These are phyloP conservation scores for Anisognathus igniventris DNA, from an alignment of 2,797 vertebrate species.

Conservation along the genomic window DNA sequence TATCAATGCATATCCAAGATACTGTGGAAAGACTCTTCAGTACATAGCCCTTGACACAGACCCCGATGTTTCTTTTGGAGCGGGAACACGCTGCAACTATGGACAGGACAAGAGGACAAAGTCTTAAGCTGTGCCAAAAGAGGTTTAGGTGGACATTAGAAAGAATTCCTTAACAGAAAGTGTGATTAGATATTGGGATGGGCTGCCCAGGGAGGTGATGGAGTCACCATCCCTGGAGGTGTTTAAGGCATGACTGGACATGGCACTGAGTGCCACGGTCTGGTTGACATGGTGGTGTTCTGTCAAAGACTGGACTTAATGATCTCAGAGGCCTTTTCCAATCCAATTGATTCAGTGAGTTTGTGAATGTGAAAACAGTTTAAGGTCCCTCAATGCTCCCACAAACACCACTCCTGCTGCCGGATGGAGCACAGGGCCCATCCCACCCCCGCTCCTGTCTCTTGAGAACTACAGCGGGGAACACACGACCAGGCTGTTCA, in stretches of 20 bases:
- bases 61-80: fast-evolving
- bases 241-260: not conserved
- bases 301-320: fast-evolving
- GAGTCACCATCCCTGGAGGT: not conserved
- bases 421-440: fast-evolving
- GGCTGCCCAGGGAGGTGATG: not conserved
- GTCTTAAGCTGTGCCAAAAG: not conserved
- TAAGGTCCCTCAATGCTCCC: fast-evolving
- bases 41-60: not conserved
- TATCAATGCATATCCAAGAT: not conserved
- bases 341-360: not conserved
- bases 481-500: fast-evolving
- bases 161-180: not conserved
- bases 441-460: fast-evolving
- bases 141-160: not conserved
- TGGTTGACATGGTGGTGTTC: fast-evolving
- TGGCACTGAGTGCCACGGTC: fast-evolving
- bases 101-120: not conserved
- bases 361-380: not conserved
- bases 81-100: fast-evolving
- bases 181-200: not conserved
- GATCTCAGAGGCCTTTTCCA: not conserved
- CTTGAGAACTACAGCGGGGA: fast-evolving
- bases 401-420: not conserved
- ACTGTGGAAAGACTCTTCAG: not conserved